A percentile compares a stretch with the other conserved stretches of the same genome.
Conservation (phyloP, 2,797 vertebrate species). For the Gambusia yucatana region DNA sequence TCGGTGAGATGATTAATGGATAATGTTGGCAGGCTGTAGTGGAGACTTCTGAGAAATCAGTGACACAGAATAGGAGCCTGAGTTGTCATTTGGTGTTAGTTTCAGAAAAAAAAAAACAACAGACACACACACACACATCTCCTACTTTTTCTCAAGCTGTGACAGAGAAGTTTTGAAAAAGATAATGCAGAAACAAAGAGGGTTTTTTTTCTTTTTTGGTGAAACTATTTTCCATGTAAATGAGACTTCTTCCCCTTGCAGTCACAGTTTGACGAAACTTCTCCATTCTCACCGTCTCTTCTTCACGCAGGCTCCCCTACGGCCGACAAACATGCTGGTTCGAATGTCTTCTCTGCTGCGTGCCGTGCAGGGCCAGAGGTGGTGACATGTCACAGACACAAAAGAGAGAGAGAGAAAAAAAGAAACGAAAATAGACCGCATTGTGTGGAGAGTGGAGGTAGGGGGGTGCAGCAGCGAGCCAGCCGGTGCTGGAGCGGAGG, state of each 20-base stretch:
- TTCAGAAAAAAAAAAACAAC: background rate
- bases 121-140: no score
- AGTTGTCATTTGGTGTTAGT: constrained; percentile 29
- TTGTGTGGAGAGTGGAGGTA: constrained; percentile 36
- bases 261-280: constrained; percentile 1
- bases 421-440: constrained; percentile 47
- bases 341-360: constrained; percentile 4
- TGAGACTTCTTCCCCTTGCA: background rate
- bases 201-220: background rate
- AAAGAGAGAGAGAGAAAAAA: background rate
- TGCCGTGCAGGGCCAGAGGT: constrained; percentile 39
- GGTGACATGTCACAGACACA: constrained; percentile 59
- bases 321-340: constrained; percentile 18
- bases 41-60: constrained; percentile 67
- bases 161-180: background rate
- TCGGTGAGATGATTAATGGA: constrained; percentile 63
- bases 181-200: background rate
- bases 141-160: background rate
- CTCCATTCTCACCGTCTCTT: constrained; percentile 9
- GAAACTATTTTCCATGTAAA: background rate
- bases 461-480: constrained; percentile 22
- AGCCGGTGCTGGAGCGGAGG: constrained; percentile 35
- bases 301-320: background rate
- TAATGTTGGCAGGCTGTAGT: constrained; percentile 60
- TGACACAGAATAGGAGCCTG: constrained; percentile 57